Conservation (phyloP, 1,140 invertebrate species). For the Anadara kagoshimensis region DNA sequence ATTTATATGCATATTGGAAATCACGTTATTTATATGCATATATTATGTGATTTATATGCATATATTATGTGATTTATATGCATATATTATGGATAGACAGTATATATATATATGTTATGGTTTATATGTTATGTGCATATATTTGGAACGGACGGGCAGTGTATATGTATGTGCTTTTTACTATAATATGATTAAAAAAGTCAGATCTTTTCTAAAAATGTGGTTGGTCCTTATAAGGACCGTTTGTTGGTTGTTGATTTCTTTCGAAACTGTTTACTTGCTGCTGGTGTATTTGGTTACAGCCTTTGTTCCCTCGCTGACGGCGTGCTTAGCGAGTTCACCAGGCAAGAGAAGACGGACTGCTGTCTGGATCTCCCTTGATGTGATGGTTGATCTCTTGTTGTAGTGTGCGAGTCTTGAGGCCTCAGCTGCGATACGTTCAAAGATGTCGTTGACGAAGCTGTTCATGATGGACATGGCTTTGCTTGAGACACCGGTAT, state of each 20-base stretch:
- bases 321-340: constrained; percentile 79
- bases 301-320: constrained; percentile 79
- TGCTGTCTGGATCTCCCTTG: constrained; percentile 79
- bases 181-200: neutral
- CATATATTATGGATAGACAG: no score
- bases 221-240: constrained; percentile 50
- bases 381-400: constrained; percentile 61
- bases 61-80: no score
- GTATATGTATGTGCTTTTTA: neutral
- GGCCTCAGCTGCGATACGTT: constrained; percentile 72
- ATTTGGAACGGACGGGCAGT: neutral
- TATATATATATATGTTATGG: no score
- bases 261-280: constrained; percentile 71
- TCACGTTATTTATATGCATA: no score
- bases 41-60: no score
- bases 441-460: constrained; percentile 75
- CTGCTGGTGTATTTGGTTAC: constrained; percentile 78
- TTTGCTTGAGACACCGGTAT: constrained; percentile 79
- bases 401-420: constrained; percentile 72
- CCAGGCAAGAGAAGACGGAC: constrained; percentile 79
- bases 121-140: neutral
- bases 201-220: constrained; percentile 22
- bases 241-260: constrained; percentile 22
- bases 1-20: no score
- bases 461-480: constrained; percentile 73